Percentiles rank a stretch among this genome's conserved stretches.
phyloP scores from a whole-genome alignment of 2,113 vertebrate species.

The Balaeniceps rex region DNA sequence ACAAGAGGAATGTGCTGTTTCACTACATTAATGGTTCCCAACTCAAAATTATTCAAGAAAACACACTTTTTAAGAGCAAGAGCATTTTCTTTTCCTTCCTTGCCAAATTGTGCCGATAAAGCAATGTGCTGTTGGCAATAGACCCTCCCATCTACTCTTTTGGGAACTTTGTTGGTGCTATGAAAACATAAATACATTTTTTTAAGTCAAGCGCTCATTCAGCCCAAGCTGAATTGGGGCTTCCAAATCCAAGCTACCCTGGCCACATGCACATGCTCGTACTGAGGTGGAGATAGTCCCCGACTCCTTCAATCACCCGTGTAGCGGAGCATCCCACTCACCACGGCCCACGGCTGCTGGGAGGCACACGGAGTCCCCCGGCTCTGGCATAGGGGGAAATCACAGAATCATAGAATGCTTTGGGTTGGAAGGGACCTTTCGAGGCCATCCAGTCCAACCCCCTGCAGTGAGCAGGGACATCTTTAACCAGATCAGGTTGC shows the following conservation, averaged over 20 bases:
- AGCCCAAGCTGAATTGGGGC: not conserved
- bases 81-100: not conserved
- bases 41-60: not conserved
- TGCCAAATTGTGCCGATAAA: not conserved
- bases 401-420: not conserved
- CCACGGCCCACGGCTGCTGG: fast-evolving
- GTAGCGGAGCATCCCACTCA: not conserved
- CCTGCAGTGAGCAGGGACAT: not conserved
- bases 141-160: not conserved
- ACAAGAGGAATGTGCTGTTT: not conserved
- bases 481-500: not conserved
- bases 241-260: not conserved
- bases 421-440: not conserved
- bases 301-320: not conserved
- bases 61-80: not conserved
- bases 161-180: not conserved
- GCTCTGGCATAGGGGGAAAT: not conserved
- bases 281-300: not conserved
- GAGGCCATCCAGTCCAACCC: fast-evolving
- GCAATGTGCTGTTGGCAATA: not conserved
- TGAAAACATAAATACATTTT: not conserved
- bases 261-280: fast-evolving
- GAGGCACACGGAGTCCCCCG: too few species aligned
- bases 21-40: not conserved
- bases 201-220: not conserved